phyloP scores from a whole-genome alignment of 2,888 invertebrate species.

The Pyrgus malvae region DNA sequence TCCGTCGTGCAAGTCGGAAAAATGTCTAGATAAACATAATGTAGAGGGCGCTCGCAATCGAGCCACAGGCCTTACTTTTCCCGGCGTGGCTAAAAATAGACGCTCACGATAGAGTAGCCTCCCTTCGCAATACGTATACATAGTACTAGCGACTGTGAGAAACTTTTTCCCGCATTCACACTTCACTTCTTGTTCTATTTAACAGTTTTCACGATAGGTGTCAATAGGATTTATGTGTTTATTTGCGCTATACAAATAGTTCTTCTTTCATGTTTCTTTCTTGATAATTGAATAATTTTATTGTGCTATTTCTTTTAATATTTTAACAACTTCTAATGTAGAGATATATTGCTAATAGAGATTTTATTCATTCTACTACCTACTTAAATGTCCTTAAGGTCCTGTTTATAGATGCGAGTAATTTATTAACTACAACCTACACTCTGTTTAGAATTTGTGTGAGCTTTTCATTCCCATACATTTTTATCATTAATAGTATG shows the following conservation, averaged over 20 bases:
- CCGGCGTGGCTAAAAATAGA: conserved; percentile 76
- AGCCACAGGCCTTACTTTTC: conserved; percentile 65
- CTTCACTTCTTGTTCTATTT: conserved; percentile 7
- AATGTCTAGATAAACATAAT: conserved; percentile 59
- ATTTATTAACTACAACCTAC: too few species aligned
- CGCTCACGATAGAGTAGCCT: conserved; percentile 61
- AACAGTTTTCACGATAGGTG: neutral
- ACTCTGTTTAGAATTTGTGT: too few species aligned
- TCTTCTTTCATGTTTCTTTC: neutral
- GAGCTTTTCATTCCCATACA: too few species aligned
- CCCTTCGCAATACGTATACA: conserved; percentile 42
- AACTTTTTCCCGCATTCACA: conserved; percentile 17
- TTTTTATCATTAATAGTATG: too few species aligned
- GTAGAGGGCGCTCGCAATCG: conserved; percentile 62
- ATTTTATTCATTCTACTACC: too few species aligned
- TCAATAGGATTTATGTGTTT: neutral
- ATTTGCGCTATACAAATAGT: neutral
- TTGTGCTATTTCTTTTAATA: neutral
- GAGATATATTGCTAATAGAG: too few species aligned
- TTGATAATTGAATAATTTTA: neutral
- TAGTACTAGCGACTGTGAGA: conserved; percentile 32
- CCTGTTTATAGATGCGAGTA: too few species aligned
- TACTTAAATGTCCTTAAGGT: too few species aligned
- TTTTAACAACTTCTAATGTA: too few species aligned
- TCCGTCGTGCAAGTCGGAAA: conserved; percentile 29